phyloP scores from a whole-genome alignment of 1,140 invertebrate species.

The Drosophila lacteicornis region DNA sequence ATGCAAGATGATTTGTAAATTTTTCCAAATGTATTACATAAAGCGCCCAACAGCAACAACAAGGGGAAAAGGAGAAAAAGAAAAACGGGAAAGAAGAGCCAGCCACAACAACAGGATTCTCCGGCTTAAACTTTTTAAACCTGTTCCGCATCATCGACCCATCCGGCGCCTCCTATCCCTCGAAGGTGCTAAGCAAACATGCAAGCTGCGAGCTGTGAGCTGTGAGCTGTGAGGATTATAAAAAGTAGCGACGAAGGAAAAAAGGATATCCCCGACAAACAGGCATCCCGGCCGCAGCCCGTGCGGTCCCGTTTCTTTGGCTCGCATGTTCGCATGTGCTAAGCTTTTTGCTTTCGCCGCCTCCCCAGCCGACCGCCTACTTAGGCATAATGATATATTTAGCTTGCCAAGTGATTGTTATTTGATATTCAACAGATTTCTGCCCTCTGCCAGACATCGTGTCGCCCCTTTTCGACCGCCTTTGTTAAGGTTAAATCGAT shows the following conservation, averaged over 20 bases:
- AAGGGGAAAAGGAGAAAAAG: background rate
- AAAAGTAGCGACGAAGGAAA: constrained; percentile 43
- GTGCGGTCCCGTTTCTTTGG: constrained; percentile 14
- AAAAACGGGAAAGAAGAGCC: background rate
- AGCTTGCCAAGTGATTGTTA: constrained; percentile 83
- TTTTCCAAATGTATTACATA: constrained; percentile 74
- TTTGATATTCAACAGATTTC: constrained; percentile 84
- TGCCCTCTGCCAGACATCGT: constrained; percentile 22
- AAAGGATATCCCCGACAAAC: constrained; percentile 70
- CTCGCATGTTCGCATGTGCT: constrained; percentile 48
- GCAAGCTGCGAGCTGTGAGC: constrained; percentile 56
- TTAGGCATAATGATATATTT: constrained; percentile 84
- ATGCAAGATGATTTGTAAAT: constrained; percentile 82
- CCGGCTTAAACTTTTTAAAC: constrained; percentile 52
- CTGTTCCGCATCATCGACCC: constrained; percentile 50
- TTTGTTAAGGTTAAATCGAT: constrained; percentile 64
- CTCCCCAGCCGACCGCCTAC: constrained; percentile 62
- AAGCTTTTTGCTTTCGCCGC: constrained; percentile 49
- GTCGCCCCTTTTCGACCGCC: constrained; percentile 1
- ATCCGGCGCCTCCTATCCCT: constrained; percentile 19
- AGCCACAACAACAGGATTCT: constrained; percentile 49
- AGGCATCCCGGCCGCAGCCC: constrained; percentile 31
- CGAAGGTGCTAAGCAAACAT: constrained; percentile 78
- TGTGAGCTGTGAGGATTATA: constrained; percentile 70
- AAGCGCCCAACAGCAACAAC: constrained; percentile 9